Conservation (phyloP, 92 coral and sea anemone species). For the Umimayanthus kanabou region DNA sequence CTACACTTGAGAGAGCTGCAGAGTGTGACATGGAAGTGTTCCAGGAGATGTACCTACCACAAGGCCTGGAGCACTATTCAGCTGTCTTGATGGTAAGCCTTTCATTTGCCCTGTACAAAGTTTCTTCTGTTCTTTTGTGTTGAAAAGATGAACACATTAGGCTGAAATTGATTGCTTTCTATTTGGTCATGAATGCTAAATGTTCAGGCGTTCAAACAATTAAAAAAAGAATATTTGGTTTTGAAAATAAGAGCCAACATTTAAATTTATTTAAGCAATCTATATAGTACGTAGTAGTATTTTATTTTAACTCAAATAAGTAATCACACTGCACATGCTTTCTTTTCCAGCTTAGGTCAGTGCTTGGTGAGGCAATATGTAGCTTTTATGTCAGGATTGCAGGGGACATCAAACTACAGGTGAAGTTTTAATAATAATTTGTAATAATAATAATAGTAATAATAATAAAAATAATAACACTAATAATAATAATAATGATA, state of each 20-base stretch:
- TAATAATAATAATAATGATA: background rate
- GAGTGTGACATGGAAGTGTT: constrained; percentile 58
- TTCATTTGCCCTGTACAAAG: background rate
- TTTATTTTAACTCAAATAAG: too few relatives aligned
- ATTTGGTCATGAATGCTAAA: too few relatives aligned
- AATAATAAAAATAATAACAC: background rate
- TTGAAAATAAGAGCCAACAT: too few relatives aligned
- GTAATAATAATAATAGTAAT: background rate
- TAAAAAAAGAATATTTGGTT: too few relatives aligned
- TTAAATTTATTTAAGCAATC: too few relatives aligned
- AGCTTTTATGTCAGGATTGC: constrained; percentile 67
- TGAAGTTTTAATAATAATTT: background rate
- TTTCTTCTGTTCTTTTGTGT: too few relatives aligned
- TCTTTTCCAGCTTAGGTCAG: constrained; percentile 68
- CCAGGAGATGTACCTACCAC: constrained; percentile 58
- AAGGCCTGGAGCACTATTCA: constrained; percentile 63
- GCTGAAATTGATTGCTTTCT: too few relatives aligned
- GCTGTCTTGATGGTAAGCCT: constrained; percentile 69
- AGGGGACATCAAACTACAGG: constrained; percentile 85
- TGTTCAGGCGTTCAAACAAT: too few relatives aligned
- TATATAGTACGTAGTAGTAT: too few relatives aligned
- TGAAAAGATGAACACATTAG: too few relatives aligned
- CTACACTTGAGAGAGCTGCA: constrained; percentile 65
- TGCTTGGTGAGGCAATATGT: constrained; percentile 86
- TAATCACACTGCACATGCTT: background rate